phyloP scores from a whole-genome alignment of 2,888 invertebrate genomes.

The Aporophyla lueneburgensis region DNA sequence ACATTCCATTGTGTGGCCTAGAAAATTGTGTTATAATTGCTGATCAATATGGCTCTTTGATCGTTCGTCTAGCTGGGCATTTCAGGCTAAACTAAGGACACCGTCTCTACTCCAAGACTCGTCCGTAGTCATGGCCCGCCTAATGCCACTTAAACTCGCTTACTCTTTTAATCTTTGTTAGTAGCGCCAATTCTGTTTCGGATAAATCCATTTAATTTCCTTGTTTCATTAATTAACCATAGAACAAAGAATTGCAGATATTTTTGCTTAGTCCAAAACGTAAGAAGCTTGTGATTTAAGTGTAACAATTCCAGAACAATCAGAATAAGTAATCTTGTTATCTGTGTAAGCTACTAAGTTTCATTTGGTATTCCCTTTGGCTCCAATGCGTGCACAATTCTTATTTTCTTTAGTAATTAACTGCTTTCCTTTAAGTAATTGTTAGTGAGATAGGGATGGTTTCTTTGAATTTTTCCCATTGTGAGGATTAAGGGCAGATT shows the following conservation, averaged over 20 bases:
- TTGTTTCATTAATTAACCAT: slow-evolving; percentile 20
- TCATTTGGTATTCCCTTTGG: slow-evolving; percentile 59
- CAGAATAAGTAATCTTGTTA: slow-evolving; percentile 66
- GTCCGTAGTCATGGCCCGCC: no score
- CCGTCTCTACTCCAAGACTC: no score
- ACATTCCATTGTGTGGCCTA: no score
- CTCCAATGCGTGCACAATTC: slow-evolving; percentile 27
- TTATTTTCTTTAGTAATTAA: slow-evolving; percentile 55
- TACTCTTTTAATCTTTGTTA: no score
- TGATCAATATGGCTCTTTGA: no score
- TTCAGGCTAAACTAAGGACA: no score
- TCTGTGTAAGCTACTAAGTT: slow-evolving; percentile 44
- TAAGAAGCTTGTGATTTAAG: slow-evolving; percentile 32
- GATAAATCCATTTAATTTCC: slow-evolving; percentile 1
- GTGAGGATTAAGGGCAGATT: slow-evolving; percentile 5
- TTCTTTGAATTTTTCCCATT: slow-evolving; percentile 20
- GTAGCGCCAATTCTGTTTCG: no score
- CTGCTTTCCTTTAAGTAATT: slow-evolving; percentile 39
- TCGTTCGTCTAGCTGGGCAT: no score
- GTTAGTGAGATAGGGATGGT: not conserved
- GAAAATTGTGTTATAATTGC: no score
- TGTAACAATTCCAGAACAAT: slow-evolving; percentile 54
- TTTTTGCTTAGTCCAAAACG: slow-evolving; percentile 40
- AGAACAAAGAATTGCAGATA: slow-evolving; percentile 23
- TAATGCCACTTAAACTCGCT: no score